Conservation (phyloP, 2,797 vertebrate genomes). For the Ceryle rudis region DNA sequence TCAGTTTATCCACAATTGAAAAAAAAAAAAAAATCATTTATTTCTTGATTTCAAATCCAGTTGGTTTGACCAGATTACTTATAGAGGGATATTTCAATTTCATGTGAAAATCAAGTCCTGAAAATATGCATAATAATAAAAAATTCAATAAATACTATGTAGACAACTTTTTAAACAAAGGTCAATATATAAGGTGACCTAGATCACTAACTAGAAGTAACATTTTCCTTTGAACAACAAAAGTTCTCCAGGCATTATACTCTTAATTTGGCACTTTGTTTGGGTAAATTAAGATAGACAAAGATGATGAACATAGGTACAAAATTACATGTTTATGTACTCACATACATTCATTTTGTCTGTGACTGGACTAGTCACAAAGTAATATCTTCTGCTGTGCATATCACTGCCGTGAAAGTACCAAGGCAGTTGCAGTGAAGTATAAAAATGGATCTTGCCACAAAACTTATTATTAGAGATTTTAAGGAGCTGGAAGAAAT, state of each 20-base stretch:
- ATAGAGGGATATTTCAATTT: not conserved
- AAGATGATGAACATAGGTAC: too few relatives aligned
- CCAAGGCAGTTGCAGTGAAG: not conserved
- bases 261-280: not conserved
- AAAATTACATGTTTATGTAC: not conserved
- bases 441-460: not conserved
- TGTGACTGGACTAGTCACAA: not conserved
- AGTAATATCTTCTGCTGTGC: not conserved
- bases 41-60: not conserved
- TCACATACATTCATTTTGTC: not conserved
- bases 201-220: not conserved
- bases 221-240: not conserved
- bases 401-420: not conserved
- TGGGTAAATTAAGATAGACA: not conserved
- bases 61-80: not conserved
- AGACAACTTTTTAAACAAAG: not conserved
- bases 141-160: not conserved
- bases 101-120: not conserved
- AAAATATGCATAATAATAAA: not conserved
- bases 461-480: not conserved
- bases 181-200: not conserved
- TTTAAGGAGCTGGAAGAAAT: not conserved
- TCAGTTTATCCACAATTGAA: not conserved
- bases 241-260: not conserved
- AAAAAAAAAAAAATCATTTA: not conserved